A percentile compares a stretch with the other conserved stretches of the same genome.
Conservation (phyloP, 2,797 vertebrate species). For the Bryconaethiops microstoma region DNA sequence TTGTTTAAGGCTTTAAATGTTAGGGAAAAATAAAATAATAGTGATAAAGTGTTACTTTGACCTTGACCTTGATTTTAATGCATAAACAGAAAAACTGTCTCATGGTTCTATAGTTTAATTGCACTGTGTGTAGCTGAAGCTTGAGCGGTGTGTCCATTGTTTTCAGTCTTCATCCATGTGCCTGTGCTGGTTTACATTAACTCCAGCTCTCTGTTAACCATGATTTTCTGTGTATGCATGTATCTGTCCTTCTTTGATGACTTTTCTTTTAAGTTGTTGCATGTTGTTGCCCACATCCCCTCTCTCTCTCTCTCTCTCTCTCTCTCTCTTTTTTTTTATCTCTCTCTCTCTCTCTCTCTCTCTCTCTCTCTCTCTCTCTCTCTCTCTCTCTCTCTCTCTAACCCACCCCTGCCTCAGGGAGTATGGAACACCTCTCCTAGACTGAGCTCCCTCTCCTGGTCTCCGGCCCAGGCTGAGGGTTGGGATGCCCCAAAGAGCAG, state of each 20-base stretch:
- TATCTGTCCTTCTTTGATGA: constrained; percentile 78
- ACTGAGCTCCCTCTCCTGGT: constrained; percentile 97
- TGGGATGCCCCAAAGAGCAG: constrained; percentile 97
- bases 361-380: constrained; percentile 83
- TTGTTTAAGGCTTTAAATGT: no score
- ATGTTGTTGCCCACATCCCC: constrained; percentile 82
- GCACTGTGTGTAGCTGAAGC: neutral
- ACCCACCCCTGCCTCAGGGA: constrained; percentile 92
- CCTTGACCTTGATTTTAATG: no score
- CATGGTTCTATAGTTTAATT: neutral
- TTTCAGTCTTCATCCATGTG: constrained; percentile 13
- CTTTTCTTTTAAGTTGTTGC: constrained; percentile 88
- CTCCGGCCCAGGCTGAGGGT: constrained; percentile 94
- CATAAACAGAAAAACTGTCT: no score
- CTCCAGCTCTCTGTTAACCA: constrained; percentile 43
- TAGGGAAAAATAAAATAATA: no score
- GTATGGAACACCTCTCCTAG: constrained; percentile 97
- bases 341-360: constrained; percentile 74
- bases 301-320: constrained; percentile 56
- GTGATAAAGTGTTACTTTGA: no score
- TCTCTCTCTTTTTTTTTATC: no score
- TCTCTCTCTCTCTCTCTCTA: constrained; percentile 80
- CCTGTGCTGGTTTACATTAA: constrained; percentile 28
- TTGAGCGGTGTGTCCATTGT: neutral
- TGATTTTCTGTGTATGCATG: constrained; percentile 43